Evolutionary conservation across 2,888 invertebrate species (phyloP).

Genomic region (Chelonus formosanus): DNA sequence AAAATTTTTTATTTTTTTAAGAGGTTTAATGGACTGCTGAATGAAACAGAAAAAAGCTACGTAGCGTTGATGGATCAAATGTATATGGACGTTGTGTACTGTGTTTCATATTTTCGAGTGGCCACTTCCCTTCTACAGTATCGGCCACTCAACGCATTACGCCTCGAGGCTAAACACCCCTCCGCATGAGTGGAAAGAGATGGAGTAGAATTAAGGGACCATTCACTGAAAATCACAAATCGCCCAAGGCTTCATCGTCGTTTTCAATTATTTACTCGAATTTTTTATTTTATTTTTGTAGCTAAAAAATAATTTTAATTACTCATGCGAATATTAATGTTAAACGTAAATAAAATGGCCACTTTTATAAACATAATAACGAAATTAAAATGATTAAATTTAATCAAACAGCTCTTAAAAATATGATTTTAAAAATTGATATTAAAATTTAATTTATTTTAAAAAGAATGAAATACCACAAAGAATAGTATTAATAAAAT

Average conservation of each 20-base stretch:
- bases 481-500: neutral
- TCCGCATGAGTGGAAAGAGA: conserved; percentile 2
- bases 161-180: conserved; percentile 29
- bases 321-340: neutral
- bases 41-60: conserved; percentile 7
- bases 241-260: conserved; percentile 20
- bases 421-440: too few species aligned
- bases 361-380: too few species aligned
- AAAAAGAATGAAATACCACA: neutral
- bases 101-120: conserved; percentile 34
- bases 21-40: neutral
- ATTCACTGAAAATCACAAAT: conserved; percentile 50
- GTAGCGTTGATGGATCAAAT: conserved; percentile 23
- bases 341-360: too few species aligned
- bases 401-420: too few species aligned
- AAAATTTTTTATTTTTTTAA: too few species aligned
- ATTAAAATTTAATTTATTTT: neutral
- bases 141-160: conserved; percentile 27
- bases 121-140: conserved; percentile 28
- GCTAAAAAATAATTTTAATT: neutral
- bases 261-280: conserved; percentile 19
- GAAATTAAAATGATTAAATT: too few species aligned
- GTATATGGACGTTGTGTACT: conserved; percentile 13
- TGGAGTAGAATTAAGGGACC: conserved; percentile 51
- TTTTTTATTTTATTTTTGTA: neutral